A percentile compares a stretch with the other conserved stretches of the same genome.
Evolutionary conservation across 2,888 invertebrate species (phyloP).

Genomic region (Hyalella azteca): DNA sequence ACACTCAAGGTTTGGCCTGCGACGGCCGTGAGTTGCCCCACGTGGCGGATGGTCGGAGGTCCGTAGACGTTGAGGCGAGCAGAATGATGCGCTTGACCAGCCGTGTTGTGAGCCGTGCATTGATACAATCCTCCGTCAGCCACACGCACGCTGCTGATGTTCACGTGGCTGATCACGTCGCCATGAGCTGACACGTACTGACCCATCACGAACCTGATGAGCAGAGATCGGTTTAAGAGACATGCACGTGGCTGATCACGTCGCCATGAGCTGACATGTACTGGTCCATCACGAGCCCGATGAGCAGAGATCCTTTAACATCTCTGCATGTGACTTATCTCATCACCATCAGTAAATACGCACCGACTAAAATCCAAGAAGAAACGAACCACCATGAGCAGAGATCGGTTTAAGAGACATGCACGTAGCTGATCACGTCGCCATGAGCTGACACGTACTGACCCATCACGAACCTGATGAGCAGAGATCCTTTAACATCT

Average conservation of each 20-base stretch:
- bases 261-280: too few species aligned
- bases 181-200: conserved; percentile 77
- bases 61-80: conserved; percentile 87
- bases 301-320: neutral
- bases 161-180: conserved; percentile 83
- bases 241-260: too few species aligned
- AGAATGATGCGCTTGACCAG: conserved; percentile 76
- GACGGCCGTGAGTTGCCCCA: conserved; percentile 84
- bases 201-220: conserved; percentile 73
- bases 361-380: too few species aligned
- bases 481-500: too few species aligned
- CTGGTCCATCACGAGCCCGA: too few species aligned
- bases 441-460: too few species aligned
- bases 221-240: too few species aligned
- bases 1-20: conserved; percentile 83
- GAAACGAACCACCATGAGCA: too few species aligned
- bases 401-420: too few species aligned
- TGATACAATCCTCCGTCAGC: conserved; percentile 83
- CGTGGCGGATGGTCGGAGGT: conserved; percentile 80
- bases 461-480: too few species aligned
- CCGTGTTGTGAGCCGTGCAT: conserved; percentile 77
- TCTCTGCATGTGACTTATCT: neutral
- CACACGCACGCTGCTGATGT: conserved; percentile 77
- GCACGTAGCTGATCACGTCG: too few species aligned
- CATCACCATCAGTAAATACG: neutral